Conservation (phyloP, 2,797 vertebrate genomes). For the Neomorphus geoffroyi region DNA sequence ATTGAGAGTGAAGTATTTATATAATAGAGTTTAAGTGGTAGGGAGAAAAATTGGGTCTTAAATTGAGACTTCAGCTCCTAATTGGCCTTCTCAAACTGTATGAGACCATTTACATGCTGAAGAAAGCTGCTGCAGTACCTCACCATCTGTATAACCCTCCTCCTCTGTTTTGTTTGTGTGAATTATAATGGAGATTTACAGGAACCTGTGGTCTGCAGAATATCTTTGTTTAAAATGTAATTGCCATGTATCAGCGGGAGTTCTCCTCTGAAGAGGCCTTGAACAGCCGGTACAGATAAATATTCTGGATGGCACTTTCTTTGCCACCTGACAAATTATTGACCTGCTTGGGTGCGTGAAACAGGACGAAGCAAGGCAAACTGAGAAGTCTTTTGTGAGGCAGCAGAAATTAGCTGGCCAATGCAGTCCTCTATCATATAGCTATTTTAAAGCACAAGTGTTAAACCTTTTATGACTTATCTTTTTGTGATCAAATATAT, state of each 20-base stretch:
- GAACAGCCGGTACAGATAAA: background rate
- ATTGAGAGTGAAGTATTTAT: constrained; percentile 55
- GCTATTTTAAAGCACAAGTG: background rate
- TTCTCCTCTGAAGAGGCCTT: background rate
- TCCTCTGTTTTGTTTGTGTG: background rate
- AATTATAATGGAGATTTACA: constrained; percentile 36
- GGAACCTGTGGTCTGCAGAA: constrained; percentile 10
- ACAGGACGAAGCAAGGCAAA: background rate
- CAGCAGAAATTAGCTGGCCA: background rate
- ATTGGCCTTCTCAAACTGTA: background rate
- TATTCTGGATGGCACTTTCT: background rate
- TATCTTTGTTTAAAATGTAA: constrained; percentile 32
- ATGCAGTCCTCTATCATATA: background rate
- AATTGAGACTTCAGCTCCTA: constrained; percentile 28
- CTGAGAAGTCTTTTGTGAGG: background rate
- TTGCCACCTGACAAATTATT: background rate
- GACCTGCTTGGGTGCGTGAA: background rate
- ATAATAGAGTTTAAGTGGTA: constrained; percentile 47
- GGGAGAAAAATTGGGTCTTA: constrained; percentile 31
- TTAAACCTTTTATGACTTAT: background rate
- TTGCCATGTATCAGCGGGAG: background rate
- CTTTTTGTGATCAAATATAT: background rate
- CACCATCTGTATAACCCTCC: constrained; percentile 8
- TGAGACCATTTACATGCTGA: constrained; percentile 18
- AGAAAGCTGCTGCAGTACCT: background rate